phyloP scores from a whole-genome alignment of 92 coral and sea anemone genomes.

The Parazoanthus darwini region DNA sequence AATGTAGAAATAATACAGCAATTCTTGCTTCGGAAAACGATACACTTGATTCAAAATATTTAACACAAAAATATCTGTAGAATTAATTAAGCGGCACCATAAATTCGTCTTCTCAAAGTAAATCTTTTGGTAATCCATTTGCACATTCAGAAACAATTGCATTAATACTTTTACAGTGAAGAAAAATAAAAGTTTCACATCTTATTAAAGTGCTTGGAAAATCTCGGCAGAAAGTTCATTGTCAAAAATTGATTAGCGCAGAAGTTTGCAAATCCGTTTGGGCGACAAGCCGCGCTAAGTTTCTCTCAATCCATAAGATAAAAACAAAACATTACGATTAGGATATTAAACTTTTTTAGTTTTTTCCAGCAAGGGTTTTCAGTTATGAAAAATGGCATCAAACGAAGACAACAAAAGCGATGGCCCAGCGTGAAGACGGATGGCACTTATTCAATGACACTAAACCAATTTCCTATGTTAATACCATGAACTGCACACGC shows the following conservation, averaged over 20 bases:
- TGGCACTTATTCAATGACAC: conserved; percentile 7
- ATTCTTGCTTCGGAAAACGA: conserved; percentile 13
- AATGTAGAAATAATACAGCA: conserved; percentile 1
- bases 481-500: conserved; percentile 9
- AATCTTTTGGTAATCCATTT: not conserved
- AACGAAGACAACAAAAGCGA: conserved; percentile 36
- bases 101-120: not conserved
- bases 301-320: not conserved
- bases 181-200: not conserved
- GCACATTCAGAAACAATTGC: conserved; percentile 27
- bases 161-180: conserved; percentile 4
- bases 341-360: conserved; percentile 4
- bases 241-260: conserved; percentile 1
- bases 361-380: conserved; percentile 23
- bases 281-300: conserved; percentile 15
- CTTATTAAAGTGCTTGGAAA: not conserved
- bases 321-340: conserved; percentile 26
- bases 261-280: conserved; percentile 14
- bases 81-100: conserved; percentile 23
- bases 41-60: conserved; percentile 33
- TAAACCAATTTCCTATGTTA: conserved; percentile 44
- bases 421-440: conserved; percentile 41
- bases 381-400: conserved; percentile 26
- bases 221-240: conserved; percentile 13
- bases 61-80: conserved; percentile 17